phyloP scores from a whole-genome alignment of 2,888 invertebrate genomes.

The Habrosyne pyritoides region DNA sequence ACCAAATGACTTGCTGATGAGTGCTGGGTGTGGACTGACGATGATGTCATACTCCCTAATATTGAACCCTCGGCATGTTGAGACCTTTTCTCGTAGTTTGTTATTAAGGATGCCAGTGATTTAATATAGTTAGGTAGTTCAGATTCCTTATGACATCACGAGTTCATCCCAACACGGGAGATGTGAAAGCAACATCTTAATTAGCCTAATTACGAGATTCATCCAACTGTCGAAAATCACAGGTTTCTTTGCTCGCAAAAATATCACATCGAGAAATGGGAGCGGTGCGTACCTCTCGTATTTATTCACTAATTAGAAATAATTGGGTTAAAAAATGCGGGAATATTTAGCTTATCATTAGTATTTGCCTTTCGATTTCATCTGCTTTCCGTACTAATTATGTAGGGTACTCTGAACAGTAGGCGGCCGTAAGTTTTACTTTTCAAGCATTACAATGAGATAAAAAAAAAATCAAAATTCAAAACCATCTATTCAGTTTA shows the following conservation, averaged over 20 bases:
- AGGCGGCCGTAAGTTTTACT: too few species aligned
- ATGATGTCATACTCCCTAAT: not conserved
- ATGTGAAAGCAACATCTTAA: not conserved
- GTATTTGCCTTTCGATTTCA: not conserved
- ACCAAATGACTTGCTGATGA: not conserved
- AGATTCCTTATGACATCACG: not conserved
- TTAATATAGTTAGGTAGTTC: not conserved
- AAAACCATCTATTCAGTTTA: too few species aligned
- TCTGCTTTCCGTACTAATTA: too few species aligned
- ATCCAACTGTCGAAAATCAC: not conserved
- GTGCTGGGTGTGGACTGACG: not conserved
- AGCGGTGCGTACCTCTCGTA: not conserved
- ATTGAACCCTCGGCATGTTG: not conserved
- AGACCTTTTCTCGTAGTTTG: too few species aligned
- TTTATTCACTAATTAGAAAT: not conserved
- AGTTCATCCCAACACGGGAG: not conserved
- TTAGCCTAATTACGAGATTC: not conserved
- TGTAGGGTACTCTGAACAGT: too few species aligned
- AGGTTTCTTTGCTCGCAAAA: not conserved
- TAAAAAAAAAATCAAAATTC: too few species aligned
- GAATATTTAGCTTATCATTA: not conserved
- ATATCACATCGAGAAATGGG: not conserved
- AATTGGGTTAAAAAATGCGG: not conserved
- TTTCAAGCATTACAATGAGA: too few species aligned
- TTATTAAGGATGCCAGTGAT: not conserved